A percentile compares a stretch with the other conserved stretches of the same genome.
These are phyloP conservation scores for Lateolabrax maculatus DNA, from an alignment of 2,797 vertebrate genomes.

Conservation along the genomic window DNA sequence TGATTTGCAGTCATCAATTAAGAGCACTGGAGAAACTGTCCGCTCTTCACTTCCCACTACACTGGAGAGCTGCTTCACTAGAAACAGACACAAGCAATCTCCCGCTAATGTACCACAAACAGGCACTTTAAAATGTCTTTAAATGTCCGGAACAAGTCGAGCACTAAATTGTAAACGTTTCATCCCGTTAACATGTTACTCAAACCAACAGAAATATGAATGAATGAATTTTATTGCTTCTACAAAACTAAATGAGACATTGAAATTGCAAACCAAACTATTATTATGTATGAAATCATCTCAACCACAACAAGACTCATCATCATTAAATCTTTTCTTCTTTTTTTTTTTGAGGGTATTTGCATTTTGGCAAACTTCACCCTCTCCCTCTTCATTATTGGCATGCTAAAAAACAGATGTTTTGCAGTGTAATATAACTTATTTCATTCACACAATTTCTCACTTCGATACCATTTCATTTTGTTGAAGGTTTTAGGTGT, in stretches of 20 bases:
- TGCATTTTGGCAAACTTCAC: conserved; percentile 22
- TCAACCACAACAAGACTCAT: conserved; percentile 53
- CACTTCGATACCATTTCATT: conserved; percentile 23
- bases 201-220: conserved; percentile 40
- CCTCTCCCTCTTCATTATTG: conserved; percentile 46
- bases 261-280: conserved; percentile 72
- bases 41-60: conserved; percentile 27
- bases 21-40: conserved; percentile 61
- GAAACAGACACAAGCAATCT: conserved; percentile 41
- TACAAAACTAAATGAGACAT: conserved; percentile 51
- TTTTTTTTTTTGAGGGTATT: not conserved
- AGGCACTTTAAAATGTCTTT: conserved; percentile 60
- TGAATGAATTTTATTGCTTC: conserved; percentile 15
- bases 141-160: conserved; percentile 33
- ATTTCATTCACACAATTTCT: conserved; percentile 24
- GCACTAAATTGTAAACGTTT: conserved; percentile 46
- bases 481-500: conserved; percentile 13
- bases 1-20: conserved; percentile 81
- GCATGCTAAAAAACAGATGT: conserved; percentile 27
- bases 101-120: conserved; percentile 33
- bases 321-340: conserved; percentile 28
- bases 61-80: conserved; percentile 32
- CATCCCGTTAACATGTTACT: conserved; percentile 35
- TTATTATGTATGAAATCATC: conserved; percentile 64
- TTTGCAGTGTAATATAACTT: conserved; percentile 19